Evolutionary conservation across 2,797 vertebrate genomes (phyloP).

Genomic region (Tangara arthus): DNA sequence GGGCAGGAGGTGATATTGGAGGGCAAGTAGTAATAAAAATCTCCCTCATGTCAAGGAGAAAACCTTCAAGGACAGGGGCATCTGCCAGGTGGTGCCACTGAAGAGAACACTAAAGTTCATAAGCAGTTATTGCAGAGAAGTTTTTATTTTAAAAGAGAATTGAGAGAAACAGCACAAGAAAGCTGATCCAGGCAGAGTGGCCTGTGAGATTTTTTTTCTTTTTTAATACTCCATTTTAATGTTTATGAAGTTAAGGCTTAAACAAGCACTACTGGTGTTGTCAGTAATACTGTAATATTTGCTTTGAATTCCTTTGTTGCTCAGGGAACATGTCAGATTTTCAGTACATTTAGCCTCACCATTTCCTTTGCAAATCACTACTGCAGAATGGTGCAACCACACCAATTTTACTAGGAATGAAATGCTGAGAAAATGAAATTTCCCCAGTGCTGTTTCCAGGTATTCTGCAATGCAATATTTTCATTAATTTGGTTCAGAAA

Average conservation of each 20-base stretch:
- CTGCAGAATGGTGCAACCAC: slow-evolving; percentile 51
- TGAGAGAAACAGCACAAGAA: slow-evolving; percentile 10
- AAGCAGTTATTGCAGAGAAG: neutral
- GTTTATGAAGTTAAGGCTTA: slow-evolving; percentile 67
- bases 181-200: neutral
- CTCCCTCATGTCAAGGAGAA: neutral
- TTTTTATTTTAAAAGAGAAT: slow-evolving; percentile 22
- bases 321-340: slow-evolving; percentile 66
- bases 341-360: slow-evolving; percentile 61
- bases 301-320: slow-evolving; percentile 70
- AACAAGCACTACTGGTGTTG: slow-evolving; percentile 54
- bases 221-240: slow-evolving; percentile 44
- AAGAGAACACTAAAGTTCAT: neutral
- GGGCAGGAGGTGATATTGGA: neutral
- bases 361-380: slow-evolving; percentile 71
- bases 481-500: slow-evolving; percentile 34
- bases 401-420: slow-evolving; percentile 61
- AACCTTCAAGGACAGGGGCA: neutral
- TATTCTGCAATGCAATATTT: slow-evolving; percentile 6
- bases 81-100: neutral
- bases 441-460: slow-evolving; percentile 26
- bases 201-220: slow-evolving; percentile 8
- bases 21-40: neutral
- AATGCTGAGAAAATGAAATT: slow-evolving; percentile 53
- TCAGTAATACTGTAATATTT: slow-evolving; percentile 73